Evolutionary conservation across 2,797 vertebrate species (phyloP), one percentile per base, ranked within the genome.

Genomic region (Natrix natrix): DNA sequence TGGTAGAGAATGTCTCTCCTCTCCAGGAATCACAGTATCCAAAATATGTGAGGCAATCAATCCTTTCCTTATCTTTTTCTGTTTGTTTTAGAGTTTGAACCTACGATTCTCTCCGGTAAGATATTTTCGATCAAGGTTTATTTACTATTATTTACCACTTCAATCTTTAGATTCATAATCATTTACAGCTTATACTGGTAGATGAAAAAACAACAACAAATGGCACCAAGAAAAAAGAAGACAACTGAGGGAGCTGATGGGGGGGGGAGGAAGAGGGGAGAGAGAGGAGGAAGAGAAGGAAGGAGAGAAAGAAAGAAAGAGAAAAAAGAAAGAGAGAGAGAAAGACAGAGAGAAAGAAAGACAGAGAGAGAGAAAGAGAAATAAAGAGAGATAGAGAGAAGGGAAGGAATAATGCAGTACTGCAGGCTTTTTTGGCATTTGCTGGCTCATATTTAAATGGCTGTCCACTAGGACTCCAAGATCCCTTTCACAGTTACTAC

Each of bases 311-410:
- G 20, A 8, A n/a, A 74, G n/a, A 22, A 8, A 26, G n/a, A 32
- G 6, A 14, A 14, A 11, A n/a, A 0, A 13, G 5, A 11, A 16
- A 4, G 5, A 13, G 1, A 11, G 24, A 2, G 11, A 26, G 24
- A 8, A 26, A 11, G 61, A 10, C 28, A 28, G 10, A 3, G 12
- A 12, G 26, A 1, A 26, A 26, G 24, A 8, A 61, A 61, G 24
- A 3, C 10, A 61, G 60, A 1, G 26, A 61, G 60, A 0, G 26
- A 61, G 60, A 1, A 11, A 4, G 60, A 8, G 6, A 14, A 13
- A 10, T 11, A 10, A 28, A 26, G 24, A 26, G 11, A 4, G 1
- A 1, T 3, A 2, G 57, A 10, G 22, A 8, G 26, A 60, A 61
- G 0, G 32, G 32, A 37, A 37, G 32, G 32, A 37, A 37, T 37